Conservation (phyloP, 2,888 invertebrate genomes). For the Lepidochrysops patricia region DNA sequence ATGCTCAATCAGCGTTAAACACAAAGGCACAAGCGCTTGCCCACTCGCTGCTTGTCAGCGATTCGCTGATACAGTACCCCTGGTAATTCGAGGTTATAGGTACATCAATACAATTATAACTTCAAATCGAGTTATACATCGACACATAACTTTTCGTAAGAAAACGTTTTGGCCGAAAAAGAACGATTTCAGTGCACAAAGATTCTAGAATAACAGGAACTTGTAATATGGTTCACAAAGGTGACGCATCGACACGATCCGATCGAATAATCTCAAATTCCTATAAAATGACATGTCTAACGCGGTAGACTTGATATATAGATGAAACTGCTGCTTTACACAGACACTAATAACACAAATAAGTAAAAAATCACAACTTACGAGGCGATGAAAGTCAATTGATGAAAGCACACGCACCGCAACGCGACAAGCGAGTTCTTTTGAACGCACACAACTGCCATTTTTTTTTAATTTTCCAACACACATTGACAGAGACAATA, state of each 20-base stretch:
- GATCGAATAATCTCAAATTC: slow-evolving; percentile 57
- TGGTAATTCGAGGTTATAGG: slow-evolving; percentile 9
- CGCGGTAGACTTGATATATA: slow-evolving; percentile 18
- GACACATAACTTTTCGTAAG: background rate
- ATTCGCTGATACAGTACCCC: background rate
- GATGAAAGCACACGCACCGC: slow-evolving; percentile 67
- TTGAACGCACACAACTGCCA: slow-evolving; percentile 56
- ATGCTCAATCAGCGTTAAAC: slow-evolving; percentile 13
- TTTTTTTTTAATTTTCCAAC: slow-evolving; percentile 22
- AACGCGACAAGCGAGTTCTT: slow-evolving; percentile 66
- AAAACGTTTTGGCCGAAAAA: background rate
- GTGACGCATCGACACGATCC: slow-evolving; percentile 73
- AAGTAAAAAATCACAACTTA: slow-evolving; percentile 63
- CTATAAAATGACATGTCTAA: slow-evolving; percentile 27
- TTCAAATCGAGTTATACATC: background rate
- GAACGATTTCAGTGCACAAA: slow-evolving; percentile 20
- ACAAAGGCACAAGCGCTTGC: slow-evolving; percentile 7
- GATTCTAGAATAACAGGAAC: slow-evolving; percentile 44
- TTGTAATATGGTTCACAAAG: slow-evolving; percentile 70
- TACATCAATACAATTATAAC: background rate
- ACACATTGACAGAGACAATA: background rate
- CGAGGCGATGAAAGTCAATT: slow-evolving; percentile 72
- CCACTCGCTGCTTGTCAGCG: background rate
- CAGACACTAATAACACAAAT: slow-evolving; percentile 48
- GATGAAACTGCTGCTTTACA: slow-evolving; percentile 26